phyloP scores from a whole-genome alignment of 2,888 invertebrate species.

The Sialis lutaria region DNA sequence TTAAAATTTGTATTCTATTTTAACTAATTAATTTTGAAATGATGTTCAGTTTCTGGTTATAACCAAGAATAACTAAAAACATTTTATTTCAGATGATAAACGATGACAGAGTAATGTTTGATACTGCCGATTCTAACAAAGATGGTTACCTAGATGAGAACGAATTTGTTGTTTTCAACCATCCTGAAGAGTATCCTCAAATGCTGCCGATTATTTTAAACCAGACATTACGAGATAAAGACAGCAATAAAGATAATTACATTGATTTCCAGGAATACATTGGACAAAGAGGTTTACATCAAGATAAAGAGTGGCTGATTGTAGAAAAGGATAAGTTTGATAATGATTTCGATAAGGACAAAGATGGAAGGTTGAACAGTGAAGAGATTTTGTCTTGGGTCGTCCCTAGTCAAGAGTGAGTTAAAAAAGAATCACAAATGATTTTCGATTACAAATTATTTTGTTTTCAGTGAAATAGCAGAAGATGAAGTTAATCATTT shows the following conservation, averaged over 20 bases:
- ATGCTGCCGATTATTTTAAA: slow-evolving; percentile 68
- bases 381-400: slow-evolving; percentile 79
- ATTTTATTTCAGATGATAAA: slow-evolving; percentile 32
- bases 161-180: slow-evolving; percentile 80
- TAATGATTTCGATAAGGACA: slow-evolving; percentile 66
- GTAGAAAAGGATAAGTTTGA: slow-evolving; percentile 71
- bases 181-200: slow-evolving; percentile 80
- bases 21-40: not conserved
- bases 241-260: slow-evolving; percentile 64
- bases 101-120: slow-evolving; percentile 77
- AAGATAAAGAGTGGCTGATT: slow-evolving; percentile 55
- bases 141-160: slow-evolving; percentile 56
- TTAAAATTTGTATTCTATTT: not conserved
- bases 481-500: slow-evolving; percentile 81
- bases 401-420: slow-evolving; percentile 77
- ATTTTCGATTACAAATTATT: not conserved
- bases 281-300: slow-evolving; percentile 47
- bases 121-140: slow-evolving; percentile 64
- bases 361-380: slow-evolving; percentile 61
- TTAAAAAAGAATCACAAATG: slow-evolving; percentile 10
- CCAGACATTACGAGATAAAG: slow-evolving; percentile 75
- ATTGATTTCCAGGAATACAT: slow-evolving; percentile 76
- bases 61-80: not conserved
- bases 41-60: too few relatives aligned
- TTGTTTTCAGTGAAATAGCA: slow-evolving; percentile 53